Evolutionary conservation across 2,113 vertebrate genomes (phyloP), one percentile per base, ranked within the genome.

Genomic region (Stegastes partitus): DNA sequence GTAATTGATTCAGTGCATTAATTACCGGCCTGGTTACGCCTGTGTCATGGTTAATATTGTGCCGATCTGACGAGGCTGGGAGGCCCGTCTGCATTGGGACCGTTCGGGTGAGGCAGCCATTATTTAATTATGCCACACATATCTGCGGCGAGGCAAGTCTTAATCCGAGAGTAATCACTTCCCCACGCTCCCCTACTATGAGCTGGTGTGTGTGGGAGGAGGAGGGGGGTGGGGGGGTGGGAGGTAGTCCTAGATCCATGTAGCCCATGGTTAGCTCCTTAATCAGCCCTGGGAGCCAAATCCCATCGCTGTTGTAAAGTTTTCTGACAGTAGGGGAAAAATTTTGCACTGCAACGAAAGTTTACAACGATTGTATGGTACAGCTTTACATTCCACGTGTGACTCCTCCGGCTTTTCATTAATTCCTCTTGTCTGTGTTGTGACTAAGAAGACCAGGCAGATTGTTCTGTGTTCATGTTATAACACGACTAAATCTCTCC

Each of bases 1-100:
- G 90, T 93, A 95, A 95, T 94, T 95, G 94, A 95, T 95, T 95
- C 91, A 91, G 82, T 81, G 89, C 86, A 94, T 95, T 95, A 95
- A 95, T 95, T 95, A 95, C 89, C 54, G 77, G 88, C 86, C 88
- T 87, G 90, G 93, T 93, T 94, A 90, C 86, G 89, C 92, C 74
- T 87, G 92, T 94, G 94, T 95, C 94, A 93, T 92, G 94, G 92
- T 93, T 95, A 95, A 95, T 94, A 95, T 90, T 92, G 91, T 79
- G 82, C 89, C 83, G 72, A 91, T 93, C 87, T 91, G 93, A 94
- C 74, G 63, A 85, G 84, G 81, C 84, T 85, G 88, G 82, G 91
- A 86, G 86, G 85, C 85, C 81, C 21, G 37, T 87, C 89, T 89
- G 85, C 91, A 45, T 63, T 84, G 93, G 94, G 94, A 94, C 84